Evolutionary conservation across 2,113 vertebrate species (phyloP), one percentile per base, ranked within the genome.

Genomic region (Tachysurus vachellii): DNA sequence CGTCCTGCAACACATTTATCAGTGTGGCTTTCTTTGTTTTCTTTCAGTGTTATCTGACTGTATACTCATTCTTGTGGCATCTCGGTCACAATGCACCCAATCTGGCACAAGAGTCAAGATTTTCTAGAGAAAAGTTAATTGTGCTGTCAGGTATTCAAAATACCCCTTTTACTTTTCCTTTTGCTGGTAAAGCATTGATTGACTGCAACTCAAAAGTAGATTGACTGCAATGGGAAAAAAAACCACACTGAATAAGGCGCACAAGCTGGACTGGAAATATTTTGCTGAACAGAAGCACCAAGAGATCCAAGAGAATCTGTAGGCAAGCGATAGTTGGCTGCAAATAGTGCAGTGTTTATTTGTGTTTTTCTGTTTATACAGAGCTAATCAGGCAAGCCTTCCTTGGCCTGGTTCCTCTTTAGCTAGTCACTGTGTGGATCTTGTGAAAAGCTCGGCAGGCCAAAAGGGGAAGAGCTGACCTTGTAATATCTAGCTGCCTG

Each of bases 391-490:
- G 88, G 80, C 62, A 42, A 90, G 23, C 19, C 84, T 9, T 80
- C n/a, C 23, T 59, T 64, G 70, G 80, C 64, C 50, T 87, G 36
- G 66, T 53, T 88, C 80, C 80, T 81, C 87, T 85, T 87, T 61
- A 75, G 13, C 80, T 83, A 89, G 62, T 6, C 31, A 54, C 80
- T 50, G 61, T 61, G 87, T 21, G 80, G 85, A 5, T 87, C 86
- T 87, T 91, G 13, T 92, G 89, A 88, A 88, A 81, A 75, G 85
- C 42, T 91, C 47, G 36, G 16, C 61, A 85, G 84, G 82, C 85
- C 10, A 57, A 56, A 77, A 61, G 79, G 90, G 77, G 57, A 89
- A 91, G 90, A 88, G 83, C 70, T 80, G 84, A 88, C 50, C 80
- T 88, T 80, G 90, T 90, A 64, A 90, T 89, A 89, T 88, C 76